Percentiles rank a stretch among this genome's conserved stretches.
Evolutionary conservation across 2,888 invertebrate genomes (phyloP).

Genomic region (Syritta pipiens): DNA sequence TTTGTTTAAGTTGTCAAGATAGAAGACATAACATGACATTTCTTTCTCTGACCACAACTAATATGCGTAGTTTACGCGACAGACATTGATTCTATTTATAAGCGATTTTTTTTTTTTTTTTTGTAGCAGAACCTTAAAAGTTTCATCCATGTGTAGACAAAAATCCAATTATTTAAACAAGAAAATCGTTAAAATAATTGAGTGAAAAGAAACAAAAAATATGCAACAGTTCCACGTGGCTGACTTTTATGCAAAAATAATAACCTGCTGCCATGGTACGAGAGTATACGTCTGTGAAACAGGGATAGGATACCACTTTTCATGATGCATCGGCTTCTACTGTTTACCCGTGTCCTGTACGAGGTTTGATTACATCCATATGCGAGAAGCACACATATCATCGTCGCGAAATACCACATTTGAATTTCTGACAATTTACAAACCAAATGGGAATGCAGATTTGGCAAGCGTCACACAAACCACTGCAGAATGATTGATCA

Average conservation of each 20-base stretch:
- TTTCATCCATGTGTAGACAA: too few relatives aligned
- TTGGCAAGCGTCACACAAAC: slow-evolving; percentile 37
- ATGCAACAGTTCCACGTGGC: slow-evolving; percentile 35
- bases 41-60: too few relatives aligned
- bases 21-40: too few relatives aligned
- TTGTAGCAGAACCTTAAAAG: too few relatives aligned
- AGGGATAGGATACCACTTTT: neutral
- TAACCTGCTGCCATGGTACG: slow-evolving; percentile 37
- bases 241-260: slow-evolving; percentile 56
- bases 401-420: neutral
- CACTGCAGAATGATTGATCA: slow-evolving; percentile 17
- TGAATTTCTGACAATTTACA: slow-evolving; percentile 52
- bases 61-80: too few relatives aligned
- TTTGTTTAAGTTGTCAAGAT: too few relatives aligned
- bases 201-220: slow-evolving; percentile 17
- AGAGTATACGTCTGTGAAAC: neutral
- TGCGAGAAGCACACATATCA: neutral
- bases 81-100: too few relatives aligned
- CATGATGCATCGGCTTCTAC: too few relatives aligned
- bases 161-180: too few relatives aligned
- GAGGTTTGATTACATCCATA: neutral
- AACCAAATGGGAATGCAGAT: slow-evolving; percentile 58
- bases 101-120: too few relatives aligned
- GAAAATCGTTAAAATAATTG: too few relatives aligned
- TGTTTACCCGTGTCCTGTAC: neutral